A percentile compares a stretch with the other conserved stretches of the same genome.
These are phyloP conservation scores for Exaiptasia diaphana DNA, from an alignment of 64 coral and sea anemone genomes.

Conservation along the genomic window DNA sequence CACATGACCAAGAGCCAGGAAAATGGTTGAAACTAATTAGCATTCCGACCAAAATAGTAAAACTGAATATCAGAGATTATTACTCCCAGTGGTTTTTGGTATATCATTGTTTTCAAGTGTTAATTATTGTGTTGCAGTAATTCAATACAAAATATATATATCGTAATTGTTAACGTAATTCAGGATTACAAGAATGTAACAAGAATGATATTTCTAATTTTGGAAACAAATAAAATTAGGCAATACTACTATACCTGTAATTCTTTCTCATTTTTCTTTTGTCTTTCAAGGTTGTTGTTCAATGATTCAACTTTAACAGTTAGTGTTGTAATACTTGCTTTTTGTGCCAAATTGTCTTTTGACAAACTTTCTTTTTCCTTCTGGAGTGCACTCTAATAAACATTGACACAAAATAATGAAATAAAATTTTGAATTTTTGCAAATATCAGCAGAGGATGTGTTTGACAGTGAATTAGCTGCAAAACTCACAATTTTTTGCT, in stretches of 20 bases:
- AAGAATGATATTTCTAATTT: no score
- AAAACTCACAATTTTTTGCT: slow-evolving; percentile 76
- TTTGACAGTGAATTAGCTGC: background rate
- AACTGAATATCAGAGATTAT: no score
- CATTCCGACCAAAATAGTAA: no score
- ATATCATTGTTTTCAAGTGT: no score
- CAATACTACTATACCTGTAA: no score
- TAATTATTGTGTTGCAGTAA: no score
- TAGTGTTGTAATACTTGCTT: slow-evolving; percentile 67
- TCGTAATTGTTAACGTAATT: no score
- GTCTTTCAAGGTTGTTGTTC: slow-evolving; percentile 82
- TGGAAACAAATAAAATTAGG: background rate
- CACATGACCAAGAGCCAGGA: no score
- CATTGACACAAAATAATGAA: background rate
- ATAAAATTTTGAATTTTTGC: background rate
- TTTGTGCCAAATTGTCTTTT: slow-evolving; percentile 60
- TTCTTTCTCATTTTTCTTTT: slow-evolving; percentile 81
- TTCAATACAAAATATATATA: no score
- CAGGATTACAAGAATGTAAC: no score
- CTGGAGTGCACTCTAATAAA: slow-evolving; percentile 59
- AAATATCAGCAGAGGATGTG: background rate
- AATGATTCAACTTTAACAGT: slow-evolving; percentile 81
- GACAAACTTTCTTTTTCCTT: slow-evolving; percentile 55
- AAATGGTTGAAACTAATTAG: no score
- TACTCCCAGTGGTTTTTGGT: no score